Evolutionary conservation across 1,140 invertebrate species (phyloP).

Genomic region (Trichogramma pretiosum): DNA sequence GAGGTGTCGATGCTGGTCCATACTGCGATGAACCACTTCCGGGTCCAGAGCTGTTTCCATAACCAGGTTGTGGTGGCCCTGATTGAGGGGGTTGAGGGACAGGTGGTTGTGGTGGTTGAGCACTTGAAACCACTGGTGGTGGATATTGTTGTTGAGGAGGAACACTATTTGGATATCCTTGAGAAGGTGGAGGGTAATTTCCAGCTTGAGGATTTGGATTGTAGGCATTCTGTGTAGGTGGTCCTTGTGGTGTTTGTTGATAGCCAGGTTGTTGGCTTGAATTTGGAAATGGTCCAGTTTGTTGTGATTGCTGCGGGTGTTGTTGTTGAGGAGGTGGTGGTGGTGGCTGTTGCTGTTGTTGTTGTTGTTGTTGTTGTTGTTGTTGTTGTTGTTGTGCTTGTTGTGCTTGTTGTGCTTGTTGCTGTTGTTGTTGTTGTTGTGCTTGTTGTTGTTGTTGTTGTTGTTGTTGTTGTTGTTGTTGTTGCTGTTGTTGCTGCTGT

Average conservation of each 20-base stretch:
- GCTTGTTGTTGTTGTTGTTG: no score
- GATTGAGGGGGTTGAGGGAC: slow-evolving; percentile 36
- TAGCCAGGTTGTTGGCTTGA: slow-evolving; percentile 41
- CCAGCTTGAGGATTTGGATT: slow-evolving; percentile 32
- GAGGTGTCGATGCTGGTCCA: slow-evolving; percentile 37
- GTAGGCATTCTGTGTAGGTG: slow-evolving; percentile 40
- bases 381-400: no score
- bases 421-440: no score
- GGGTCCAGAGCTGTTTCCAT: slow-evolving; percentile 40
- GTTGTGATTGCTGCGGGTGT: slow-evolving; percentile 28
- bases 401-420: no score
- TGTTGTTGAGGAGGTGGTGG: no score
- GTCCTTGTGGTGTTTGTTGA: slow-evolving; percentile 36
- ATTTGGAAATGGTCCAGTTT: slow-evolving; percentile 40
- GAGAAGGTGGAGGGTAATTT: slow-evolving; percentile 41
- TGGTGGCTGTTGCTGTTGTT: no score
- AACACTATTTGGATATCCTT: slow-evolving; percentile 40
- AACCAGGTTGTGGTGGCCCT: slow-evolving; percentile 34
- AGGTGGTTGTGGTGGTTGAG: slow-evolving; percentile 30
- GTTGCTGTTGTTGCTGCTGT: no score
- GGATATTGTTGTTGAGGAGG: slow-evolving; percentile 40
- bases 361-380: no score
- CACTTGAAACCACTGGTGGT: slow-evolving; percentile 33
- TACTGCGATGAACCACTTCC: slow-evolving; percentile 36
- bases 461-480: no score